These are phyloP conservation scores for Steatocranus sp. DNA, from an alignment of 2,797 vertebrate genomes.

Conservation along the genomic window DNA sequence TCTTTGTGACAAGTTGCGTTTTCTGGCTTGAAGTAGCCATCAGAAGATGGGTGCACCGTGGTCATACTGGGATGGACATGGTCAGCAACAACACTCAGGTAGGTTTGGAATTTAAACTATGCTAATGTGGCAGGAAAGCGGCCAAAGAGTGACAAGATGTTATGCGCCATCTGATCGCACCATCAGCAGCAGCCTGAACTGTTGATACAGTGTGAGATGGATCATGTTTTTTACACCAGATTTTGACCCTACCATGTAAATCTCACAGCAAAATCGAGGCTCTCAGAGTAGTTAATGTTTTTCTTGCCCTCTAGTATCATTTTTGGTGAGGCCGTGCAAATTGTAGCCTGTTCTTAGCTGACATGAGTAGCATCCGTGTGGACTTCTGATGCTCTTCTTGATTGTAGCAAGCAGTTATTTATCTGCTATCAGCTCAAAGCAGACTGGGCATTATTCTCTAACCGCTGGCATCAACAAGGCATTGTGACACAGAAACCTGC, in stretches of 20 bases:
- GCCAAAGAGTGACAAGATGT: not conserved
- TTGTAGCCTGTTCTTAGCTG: not conserved
- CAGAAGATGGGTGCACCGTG: slow-evolving; percentile 23
- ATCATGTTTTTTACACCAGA: not conserved
- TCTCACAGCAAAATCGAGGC: not conserved
- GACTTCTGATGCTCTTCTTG: not conserved
- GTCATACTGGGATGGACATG: not conserved
- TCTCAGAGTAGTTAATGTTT: not conserved
- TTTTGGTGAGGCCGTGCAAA: not conserved
- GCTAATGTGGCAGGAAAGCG: not conserved
- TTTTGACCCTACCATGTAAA: not conserved
- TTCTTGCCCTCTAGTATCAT: not conserved
- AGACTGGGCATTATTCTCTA: not conserved
- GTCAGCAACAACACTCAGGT: not conserved
- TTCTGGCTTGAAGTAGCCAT: slow-evolving; percentile 45
- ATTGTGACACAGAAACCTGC: not conserved
- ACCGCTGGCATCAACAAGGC: not conserved
- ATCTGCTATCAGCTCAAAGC: not conserved
- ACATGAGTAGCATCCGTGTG: not conserved
- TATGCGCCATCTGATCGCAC: not conserved
- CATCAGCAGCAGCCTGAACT: not conserved
- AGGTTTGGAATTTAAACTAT: not conserved
- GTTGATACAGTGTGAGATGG: not conserved
- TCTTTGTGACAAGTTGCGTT: not conserved
- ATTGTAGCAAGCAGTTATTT: not conserved